A percentile compares a stretch with the other conserved stretches of the same genome.
Evolutionary conservation across 2,888 invertebrate genomes (phyloP).

Genomic region (Ochropleura plecta): DNA sequence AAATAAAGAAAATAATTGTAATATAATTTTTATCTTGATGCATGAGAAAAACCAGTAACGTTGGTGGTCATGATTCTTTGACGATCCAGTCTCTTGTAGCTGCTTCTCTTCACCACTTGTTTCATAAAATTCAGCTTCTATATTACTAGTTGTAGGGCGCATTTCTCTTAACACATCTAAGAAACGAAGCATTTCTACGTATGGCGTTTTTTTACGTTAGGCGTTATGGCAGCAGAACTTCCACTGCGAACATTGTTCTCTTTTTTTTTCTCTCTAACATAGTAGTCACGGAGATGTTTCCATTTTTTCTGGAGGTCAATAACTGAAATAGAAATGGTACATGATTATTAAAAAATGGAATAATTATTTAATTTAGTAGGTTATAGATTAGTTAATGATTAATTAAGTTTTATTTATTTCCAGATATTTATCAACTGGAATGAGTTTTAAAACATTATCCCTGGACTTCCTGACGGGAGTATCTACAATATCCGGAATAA

Average conservation of each 20-base stretch:
- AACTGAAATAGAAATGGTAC: conserved; percentile 36
- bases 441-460: conserved; percentile 34
- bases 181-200: conserved; percentile 43
- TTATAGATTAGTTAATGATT: conserved; percentile 8
- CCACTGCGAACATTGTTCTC: conserved; percentile 23
- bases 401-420: conserved; percentile 28
- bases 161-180: conserved; percentile 38
- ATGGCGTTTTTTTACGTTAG: conserved; percentile 40
- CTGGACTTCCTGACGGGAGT: conserved; percentile 29
- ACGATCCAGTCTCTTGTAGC: conserved; percentile 37
- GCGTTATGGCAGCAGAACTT: conserved; percentile 41
- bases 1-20: no score
- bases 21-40: no score
- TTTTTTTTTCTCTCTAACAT: conserved; percentile 21
- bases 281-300: conserved; percentile 41
- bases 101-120: conserved; percentile 42
- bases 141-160: conserved; percentile 41
- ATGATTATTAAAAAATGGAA: conserved; percentile 29
- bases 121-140: conserved; percentile 32
- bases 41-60: no score
- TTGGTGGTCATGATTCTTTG: no score
- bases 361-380: conserved; percentile 23
- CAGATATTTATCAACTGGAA: conserved; percentile 39
- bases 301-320: conserved; percentile 43
- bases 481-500: conserved; percentile 34